Evolutionary conservation across 2,797 vertebrate genomes (phyloP).

Genomic region (Chelonia mydas): DNA sequence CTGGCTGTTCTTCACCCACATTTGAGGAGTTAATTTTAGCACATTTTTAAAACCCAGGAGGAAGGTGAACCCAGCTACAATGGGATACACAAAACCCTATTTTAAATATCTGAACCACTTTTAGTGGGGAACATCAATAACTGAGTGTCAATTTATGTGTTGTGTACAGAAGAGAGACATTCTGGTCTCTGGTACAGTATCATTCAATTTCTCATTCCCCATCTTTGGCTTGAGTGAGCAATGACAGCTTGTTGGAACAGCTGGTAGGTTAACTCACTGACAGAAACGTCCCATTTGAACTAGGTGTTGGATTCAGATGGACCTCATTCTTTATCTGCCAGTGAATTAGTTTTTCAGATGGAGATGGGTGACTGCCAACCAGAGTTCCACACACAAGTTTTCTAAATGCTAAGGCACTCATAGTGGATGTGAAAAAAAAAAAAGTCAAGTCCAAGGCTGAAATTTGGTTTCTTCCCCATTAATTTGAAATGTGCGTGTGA

Average conservation of each 20-base stretch:
- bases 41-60: too few relatives aligned
- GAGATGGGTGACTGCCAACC: accelerated
- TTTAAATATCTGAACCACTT: not conserved
- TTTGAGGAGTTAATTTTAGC: too few relatives aligned
- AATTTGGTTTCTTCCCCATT: not conserved
- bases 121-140: not conserved
- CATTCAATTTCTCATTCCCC: not conserved
- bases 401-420: accelerated
- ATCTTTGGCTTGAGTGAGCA: accelerated
- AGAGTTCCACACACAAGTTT: accelerated
- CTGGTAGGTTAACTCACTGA: not conserved
- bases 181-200: not conserved
- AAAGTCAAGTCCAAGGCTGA: accelerated
- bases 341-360: not conserved
- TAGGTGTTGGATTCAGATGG: not conserved
- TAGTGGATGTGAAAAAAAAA: accelerated
- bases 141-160: not conserved
- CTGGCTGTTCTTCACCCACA: too few relatives aligned
- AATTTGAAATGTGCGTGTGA: not conserved
- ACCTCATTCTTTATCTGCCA: not conserved
- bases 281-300: not conserved
- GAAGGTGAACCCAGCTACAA: not conserved
- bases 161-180: not conserved
- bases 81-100: not conserved
- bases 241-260: slow-evolving; percentile 31